Evolutionary conservation across 2,888 invertebrate species (phyloP), one percentile per base, ranked within the genome.

Genomic region (Actias luna): DNA sequence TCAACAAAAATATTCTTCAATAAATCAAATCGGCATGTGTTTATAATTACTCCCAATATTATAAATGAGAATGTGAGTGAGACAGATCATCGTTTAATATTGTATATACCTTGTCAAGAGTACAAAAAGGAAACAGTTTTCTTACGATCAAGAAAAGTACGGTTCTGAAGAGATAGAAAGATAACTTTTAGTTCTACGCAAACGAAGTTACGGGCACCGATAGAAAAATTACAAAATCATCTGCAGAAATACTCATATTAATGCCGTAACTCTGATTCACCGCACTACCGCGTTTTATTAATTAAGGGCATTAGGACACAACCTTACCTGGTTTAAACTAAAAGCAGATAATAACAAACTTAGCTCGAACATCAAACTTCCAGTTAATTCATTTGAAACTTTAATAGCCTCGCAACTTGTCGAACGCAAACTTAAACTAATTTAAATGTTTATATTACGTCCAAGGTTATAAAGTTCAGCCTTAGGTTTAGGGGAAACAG

Each of bases 301-400:
- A 25, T 25, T 50, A n/a, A n/a, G n/a, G n/a, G n/a, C n/a, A n/a
- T n/a, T n/a, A 50, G 46, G 22, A 14, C 22, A 46, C 8, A 46
- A 12, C 25, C 46, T 25, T 25, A 50, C 29, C 29, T 29, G 10
- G 27, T 55, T 55, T 55, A 29, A 29, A 14, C 27, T 55, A n/a
- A 55, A 29, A 52, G 52, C 27, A 27, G 52, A 52, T 52, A 50
- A 52, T 27, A 61, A 66, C 61, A 66, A 67, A 69, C 66, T 71
- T 57, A 58, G 61, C 46, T 36, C n/a, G 22, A 58, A 62, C 35
- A 52, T 50, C 42, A 29, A 64, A 68, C 63, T 68, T 64, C 29
- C n/a, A 61, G 59, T 62, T 62, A 64, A 65, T 65, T 64, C 59
- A 29, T 12, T 50, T 27, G 35, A 10, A 67, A 74, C 59, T 73